These are phyloP conservation scores for Acyrthosiphon pisum DNA, from an alignment of 1,140 invertebrate genomes.

Conservation along the genomic window DNA sequence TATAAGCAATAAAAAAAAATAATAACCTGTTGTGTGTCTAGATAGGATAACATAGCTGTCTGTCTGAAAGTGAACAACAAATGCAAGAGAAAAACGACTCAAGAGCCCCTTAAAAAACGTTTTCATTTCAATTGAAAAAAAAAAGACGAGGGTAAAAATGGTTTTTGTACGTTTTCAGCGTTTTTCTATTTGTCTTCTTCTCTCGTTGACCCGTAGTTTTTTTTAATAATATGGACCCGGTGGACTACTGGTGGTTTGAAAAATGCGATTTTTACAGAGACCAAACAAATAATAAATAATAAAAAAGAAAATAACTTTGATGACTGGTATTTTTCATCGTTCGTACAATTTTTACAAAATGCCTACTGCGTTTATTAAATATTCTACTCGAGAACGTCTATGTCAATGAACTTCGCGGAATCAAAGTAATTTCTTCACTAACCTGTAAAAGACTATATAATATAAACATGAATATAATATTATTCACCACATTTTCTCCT, in stretches of 20 bases:
- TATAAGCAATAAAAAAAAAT: neutral
- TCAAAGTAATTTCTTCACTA: constrained; percentile 16
- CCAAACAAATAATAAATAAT: constrained; percentile 26
- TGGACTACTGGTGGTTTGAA: constrained; percentile 25
- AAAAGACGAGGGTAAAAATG: constrained; percentile 42
- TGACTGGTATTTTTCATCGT: constrained; percentile 48
- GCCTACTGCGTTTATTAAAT: neutral
- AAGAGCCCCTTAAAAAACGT: constrained; percentile 47
- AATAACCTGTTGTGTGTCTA: constrained; percentile 40
- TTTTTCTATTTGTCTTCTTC: constrained; percentile 54
- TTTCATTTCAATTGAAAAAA: constrained; percentile 53
- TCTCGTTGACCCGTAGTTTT: constrained; percentile 51
- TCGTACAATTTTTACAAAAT: constrained; percentile 36
- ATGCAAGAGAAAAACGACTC: constrained; percentile 50
- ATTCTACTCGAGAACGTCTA: constrained; percentile 1
- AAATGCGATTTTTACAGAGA: constrained; percentile 47
- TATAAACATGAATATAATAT: constrained; percentile 1
- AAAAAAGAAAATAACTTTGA: constrained; percentile 31
- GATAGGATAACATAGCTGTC: constrained; percentile 21
- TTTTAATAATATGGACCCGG: constrained; percentile 46
- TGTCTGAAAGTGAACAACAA: constrained; percentile 46
- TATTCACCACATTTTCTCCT: neutral
- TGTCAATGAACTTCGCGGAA: neutral
- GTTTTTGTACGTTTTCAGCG: constrained; percentile 53
- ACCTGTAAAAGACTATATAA: neutral